Evolutionary conservation across 2,888 invertebrate species (phyloP), one percentile per base, ranked within the genome.

Genomic region (Ypsolopha scabrella): DNA sequence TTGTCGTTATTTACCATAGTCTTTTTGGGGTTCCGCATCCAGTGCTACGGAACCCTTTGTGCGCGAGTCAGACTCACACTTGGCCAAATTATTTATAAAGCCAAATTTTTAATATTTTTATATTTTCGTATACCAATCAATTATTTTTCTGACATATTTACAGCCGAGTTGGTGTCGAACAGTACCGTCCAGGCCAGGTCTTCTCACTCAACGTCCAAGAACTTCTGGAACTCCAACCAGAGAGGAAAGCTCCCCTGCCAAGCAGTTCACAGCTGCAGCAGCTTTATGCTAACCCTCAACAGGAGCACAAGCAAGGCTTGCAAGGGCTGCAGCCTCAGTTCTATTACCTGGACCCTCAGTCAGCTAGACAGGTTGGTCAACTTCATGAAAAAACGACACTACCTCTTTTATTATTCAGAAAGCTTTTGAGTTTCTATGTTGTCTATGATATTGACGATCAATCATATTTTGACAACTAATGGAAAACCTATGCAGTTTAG

Each of bases 181-280:
- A 80, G 55, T 86, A 86, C 59, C 76, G 83, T 1, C 86, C 83
- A 7, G 86, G 86, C 1, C 86, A 86, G 58, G 86, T 86, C 52
- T 78, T 75, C 57, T 85, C 85, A 0, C 63, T 86, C 7, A 82
- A 85, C 58, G 57, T 75, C 1, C 81, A 75, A 55, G 86, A 86
- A 52, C 64, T 86, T 1, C 53, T 86, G 41, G 86, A 83, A 2
- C 61, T 86, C 24, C 85, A 86, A 56, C 82, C 75, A 2, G 82
- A 85, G 57, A 65, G 86, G 35, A 80, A 83, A 53, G 75, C 80
- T 0, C 83, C 83, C 0, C 56, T 77, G 1, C 55, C 67, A 6
- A 70, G 65, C 54, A 68, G 64, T 52, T 76, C 80, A 57, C 68
- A 77, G 34, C 60, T 82, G 13, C 83, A 83, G 57, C 81, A 82